Evolutionary conservation across 1,140 invertebrate genomes (phyloP), one percentile per base, ranked within the genome.

Genomic region (Probaryconus sp.): DNA sequence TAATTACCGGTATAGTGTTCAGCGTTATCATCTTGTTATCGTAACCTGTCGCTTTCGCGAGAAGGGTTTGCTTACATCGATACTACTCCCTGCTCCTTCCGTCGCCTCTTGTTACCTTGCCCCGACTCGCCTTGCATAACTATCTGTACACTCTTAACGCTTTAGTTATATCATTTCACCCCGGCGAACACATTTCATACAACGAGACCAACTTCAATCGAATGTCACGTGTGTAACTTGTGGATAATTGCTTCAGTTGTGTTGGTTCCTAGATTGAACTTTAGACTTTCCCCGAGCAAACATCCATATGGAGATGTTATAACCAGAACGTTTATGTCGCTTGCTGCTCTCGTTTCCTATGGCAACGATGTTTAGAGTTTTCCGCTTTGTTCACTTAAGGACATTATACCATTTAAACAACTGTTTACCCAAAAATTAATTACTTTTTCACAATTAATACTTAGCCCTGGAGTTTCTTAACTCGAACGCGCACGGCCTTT

Each of bases 11-110:
- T 79, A 64, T 82, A 83, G 81, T 67, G 63, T 81, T 79, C 76
- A 71, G 78, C 77, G 81, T 83, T 86, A 85, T 85, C 85, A 81
- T 83, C 79, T 83, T 79, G 79, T 83, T 85, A 84, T 84, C 83
- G 61, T 67, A 60, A 51, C 45, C 69, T 71, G 77, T 84, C 81
- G 70, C 65, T 68, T 79, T 69, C 74, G 76, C 64, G 71, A 76
- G 40, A 76, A 73, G 35, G 50, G 47, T 35, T 56, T 53, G 63
- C 56, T 61, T 56, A 37, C 38, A 42, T 67, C 38, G 51, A 76
- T 61, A 73, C 30, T 37, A 20, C 11, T 31, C 50, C 60, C 33
- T 38, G 33, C 47, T 26, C 42, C 33, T 35, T 1, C n/a, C n/a
- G n/a, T n/a, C n/a, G n/a, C n/a, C n/a, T n/a, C n/a, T n/a, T n/a